Evolutionary conservation across 2,113 vertebrate species (phyloP), one percentile per base, ranked within the genome.

Genomic region (Dicerorhinus sumatrensis): DNA sequence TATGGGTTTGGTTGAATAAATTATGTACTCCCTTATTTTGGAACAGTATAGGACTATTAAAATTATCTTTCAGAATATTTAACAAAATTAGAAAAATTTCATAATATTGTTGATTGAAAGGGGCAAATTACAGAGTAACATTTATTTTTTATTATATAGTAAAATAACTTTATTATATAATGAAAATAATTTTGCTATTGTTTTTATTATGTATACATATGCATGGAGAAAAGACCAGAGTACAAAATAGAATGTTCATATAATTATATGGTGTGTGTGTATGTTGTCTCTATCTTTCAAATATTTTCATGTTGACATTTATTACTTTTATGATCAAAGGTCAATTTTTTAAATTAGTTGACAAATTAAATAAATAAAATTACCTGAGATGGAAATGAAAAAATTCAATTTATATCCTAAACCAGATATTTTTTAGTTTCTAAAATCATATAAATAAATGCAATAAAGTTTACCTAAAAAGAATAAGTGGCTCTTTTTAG

Each of bases 41-140:
- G 63, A 63, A 56, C 54, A 21, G 17, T 65, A 39, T 36, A 25
- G 29, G 56, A 60, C 27, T 39, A 8, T 77, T 76, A 77, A 86
- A 48, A 56, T 89, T 5, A 75, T 58, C 72, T 84, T 67, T 33
- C 33, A 72, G 73, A 89, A 60, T 39, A 33, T 79, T 85, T 84
- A 48, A 58, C 72, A 60, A 89, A 73, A 81, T 75, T 90, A 79
- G 72, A 65, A 80, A 94, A 86, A 46, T 25, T 56, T 85, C 81
- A 29, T 58, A 36, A 85, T 62, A n/a, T n/a, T n/a, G 42, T 23
- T 23, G 18, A n/a, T 46, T 56, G 46, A 75, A 83, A 83, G 29
- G 67, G 60, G 16, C 33, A 51, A 88, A 23, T 73, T 73, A 87
- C 75, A 89, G 48, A 33, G 39, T 51, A 69, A 69, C 3, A 27